Base-by-base conservation (phyloP, 2,797 vertebrate genomes). In the Melanotaenia parkinsoni region DNA sequence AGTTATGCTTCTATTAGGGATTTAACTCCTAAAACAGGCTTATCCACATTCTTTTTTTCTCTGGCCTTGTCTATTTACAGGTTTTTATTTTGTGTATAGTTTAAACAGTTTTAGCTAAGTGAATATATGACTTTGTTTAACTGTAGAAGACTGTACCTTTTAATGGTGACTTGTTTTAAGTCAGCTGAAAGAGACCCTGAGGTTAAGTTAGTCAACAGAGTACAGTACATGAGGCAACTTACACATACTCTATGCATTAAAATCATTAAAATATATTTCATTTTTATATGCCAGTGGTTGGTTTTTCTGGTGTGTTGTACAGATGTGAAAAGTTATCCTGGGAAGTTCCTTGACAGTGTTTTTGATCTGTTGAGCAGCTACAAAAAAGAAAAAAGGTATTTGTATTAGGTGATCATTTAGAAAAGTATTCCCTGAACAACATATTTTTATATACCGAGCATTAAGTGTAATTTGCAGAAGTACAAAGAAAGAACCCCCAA, bases 351-450 rank as follows among this genome's bases (percentile, higher is more conserved):
- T 68, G 43, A 53, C 30, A 33, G 65, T 33, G 53, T 81, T 62
- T 70, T 51, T 72, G 63, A 54, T 77, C 69, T 76, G 38, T 61
- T 77, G 73, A 79, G 73, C 77, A 45, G 50, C 62, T 81, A 43
- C 82, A 88, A 56, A 84, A 88, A 88, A 86, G 3, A 74, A 74
- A 60, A 4, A 86, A 82, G 75, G 18, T 51, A 71, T 70, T 71
- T 81, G 64, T 84, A 75, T 72, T 81, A 72, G 78, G 85, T 82
- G 78, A 80, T 82, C 88, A 86, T 87, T 87, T 84, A 80, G 87
- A 82, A 89, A 86, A 86, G 13, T 89, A 92, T 80, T 94, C 90
- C 94, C 94, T 95, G 93, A 94, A 93, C 73, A 22, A 80, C 86
- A 83, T 65, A 69, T 70, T 82, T 40, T 82, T 66, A 53, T 58